These are phyloP conservation scores for Hippoglossus stenolepis DNA, from an alignment of 2,113 vertebrate species.

Conservation along the genomic window DNA sequence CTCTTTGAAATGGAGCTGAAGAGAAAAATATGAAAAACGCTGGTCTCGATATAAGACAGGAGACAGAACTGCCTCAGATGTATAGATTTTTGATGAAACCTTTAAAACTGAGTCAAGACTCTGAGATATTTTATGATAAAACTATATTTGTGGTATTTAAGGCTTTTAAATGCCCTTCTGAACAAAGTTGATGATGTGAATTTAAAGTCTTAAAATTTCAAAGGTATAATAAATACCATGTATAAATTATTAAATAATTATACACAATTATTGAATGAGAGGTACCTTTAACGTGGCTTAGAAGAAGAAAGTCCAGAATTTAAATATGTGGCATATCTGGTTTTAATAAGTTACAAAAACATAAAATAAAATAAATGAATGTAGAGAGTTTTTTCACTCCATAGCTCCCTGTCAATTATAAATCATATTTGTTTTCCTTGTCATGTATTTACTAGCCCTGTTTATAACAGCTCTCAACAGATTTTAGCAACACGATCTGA, in stretches of 20 bases:
- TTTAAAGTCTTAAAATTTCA: background rate
- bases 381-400: background rate
- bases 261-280: no score
- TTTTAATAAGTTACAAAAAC: background rate
- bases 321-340: background rate
- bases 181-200: background rate
- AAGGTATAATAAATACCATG: background rate
- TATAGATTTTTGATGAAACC: background rate
- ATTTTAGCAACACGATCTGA: conserved; percentile 49
- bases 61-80: background rate
- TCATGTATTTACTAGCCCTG: background rate
- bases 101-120: background rate
- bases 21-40: conserved; percentile 18
- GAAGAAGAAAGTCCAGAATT: background rate
- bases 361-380: background rate
- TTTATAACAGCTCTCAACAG: conserved; percentile 35
- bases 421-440: background rate
- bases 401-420: background rate
- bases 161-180: background rate
- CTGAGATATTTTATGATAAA: background rate
- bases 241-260: no score
- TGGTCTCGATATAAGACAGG: background rate
- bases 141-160: no score
- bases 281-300: no score
- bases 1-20: conserved; percentile 22